phyloP scores from a whole-genome alignment of 2,797 vertebrate genomes.

The Diglossa cyanea region DNA sequence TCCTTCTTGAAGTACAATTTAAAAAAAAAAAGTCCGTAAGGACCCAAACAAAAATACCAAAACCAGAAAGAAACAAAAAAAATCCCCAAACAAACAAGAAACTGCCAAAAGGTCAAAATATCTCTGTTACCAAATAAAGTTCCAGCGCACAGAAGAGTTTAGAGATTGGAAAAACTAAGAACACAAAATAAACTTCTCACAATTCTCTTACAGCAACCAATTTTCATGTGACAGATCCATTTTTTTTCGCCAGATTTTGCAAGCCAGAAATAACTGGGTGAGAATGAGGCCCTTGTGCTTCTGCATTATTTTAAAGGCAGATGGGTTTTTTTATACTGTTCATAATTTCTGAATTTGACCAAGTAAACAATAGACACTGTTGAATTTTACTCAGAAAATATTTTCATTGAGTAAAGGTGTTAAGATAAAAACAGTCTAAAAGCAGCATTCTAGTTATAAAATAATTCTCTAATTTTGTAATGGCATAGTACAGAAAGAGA shows the following conservation, averaged over 20 bases:
- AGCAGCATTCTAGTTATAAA: not conserved
- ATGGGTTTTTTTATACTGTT: not conserved
- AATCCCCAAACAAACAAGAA: not conserved
- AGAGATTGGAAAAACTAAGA: not conserved
- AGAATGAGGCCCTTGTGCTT: not conserved
- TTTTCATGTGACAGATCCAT: not conserved
- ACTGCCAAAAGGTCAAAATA: not conserved
- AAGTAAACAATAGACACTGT: not conserved
- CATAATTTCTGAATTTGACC: not conserved
- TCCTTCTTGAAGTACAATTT: not conserved
- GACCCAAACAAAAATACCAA: not conserved
- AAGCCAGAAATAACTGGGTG: not conserved
- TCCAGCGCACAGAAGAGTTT: not conserved
- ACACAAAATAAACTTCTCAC: not conserved
- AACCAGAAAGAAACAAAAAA: not conserved
- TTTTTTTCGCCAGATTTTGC: not conserved
- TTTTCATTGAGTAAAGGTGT: not conserved
- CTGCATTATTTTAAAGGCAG: not conserved
- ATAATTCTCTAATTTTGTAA: slow-evolving; percentile 25
- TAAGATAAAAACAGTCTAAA: not conserved
- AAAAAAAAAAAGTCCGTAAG: not conserved
- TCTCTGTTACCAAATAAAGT: not conserved
- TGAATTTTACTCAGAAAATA: not conserved
- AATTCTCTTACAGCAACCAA: not conserved
- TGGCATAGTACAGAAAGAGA: not conserved